Percentiles rank a stretch among this genome's conserved stretches.
phyloP scores from a whole-genome alignment of 2,888 invertebrate species.

The Heteromurus nitidus region DNA sequence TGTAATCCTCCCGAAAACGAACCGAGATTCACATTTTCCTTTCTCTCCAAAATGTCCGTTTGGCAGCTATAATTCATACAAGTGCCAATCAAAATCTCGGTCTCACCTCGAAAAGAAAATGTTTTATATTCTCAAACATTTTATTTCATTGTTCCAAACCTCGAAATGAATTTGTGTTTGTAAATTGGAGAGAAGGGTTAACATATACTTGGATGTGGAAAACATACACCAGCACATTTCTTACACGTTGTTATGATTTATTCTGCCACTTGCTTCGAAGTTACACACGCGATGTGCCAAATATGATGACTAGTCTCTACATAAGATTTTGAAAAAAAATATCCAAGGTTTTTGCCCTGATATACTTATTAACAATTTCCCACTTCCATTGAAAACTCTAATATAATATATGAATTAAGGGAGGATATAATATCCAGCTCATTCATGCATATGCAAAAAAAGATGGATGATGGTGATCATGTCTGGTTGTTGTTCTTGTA shows the following conservation, averaged over 20 bases:
- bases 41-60: neutral
- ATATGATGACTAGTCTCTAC: constrained; percentile 34
- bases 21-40: no score
- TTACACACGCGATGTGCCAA: constrained; percentile 58
- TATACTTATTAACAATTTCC: no score
- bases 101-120: neutral
- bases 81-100: constrained; percentile 57
- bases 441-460: constrained; percentile 44
- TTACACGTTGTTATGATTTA: constrained; percentile 37
- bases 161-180: no score
- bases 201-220: no score
- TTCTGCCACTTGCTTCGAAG: constrained; percentile 4
- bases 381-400: no score
- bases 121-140: neutral
- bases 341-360: constrained; percentile 36
- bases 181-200: no score
- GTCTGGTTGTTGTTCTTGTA: constrained; percentile 17
- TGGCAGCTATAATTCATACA: constrained; percentile 61
- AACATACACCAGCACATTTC: no score
- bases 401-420: constrained; percentile 17
- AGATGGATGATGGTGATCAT: constrained; percentile 11
- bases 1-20: no score
- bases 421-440: constrained; percentile 4
- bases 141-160: neutral
- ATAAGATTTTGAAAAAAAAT: no score